phyloP scores from a whole-genome alignment of 2,113 vertebrate species.

The Mirza zaza region DNA sequence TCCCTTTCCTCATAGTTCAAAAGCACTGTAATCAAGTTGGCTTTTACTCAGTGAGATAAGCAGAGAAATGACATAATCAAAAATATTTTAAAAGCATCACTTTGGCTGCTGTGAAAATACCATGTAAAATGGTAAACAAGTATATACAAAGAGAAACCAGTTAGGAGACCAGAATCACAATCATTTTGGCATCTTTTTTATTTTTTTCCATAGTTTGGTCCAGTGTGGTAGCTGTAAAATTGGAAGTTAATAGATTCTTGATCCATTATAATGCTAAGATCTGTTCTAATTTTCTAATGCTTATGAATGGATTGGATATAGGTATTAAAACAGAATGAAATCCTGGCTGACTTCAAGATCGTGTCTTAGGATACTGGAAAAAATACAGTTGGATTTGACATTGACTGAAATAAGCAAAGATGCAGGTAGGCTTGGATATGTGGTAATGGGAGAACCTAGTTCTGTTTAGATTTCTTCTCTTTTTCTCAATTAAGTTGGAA shows the following conservation, averaged over 20 bases:
- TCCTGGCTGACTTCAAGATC: neutral
- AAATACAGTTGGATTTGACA: neutral
- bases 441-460: neutral
- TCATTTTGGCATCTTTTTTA: neutral
- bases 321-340: neutral
- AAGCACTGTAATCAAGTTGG: neutral
- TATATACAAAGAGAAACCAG: neutral
- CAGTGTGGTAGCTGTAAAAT: neutral
- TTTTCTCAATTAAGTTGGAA: neutral
- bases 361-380: neutral
- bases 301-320: neutral
- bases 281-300: neutral
- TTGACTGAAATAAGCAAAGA: neutral
- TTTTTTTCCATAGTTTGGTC: neutral
- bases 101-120: neutral
- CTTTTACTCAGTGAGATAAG: neutral
- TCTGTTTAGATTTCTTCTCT: neutral
- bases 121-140: neutral
- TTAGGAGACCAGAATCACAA: neutral
- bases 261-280: neutral
- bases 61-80: neutral
- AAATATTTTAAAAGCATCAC: neutral
- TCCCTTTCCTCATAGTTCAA: neutral
- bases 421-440: neutral
- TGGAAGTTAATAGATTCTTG: neutral